Percentiles rank a stretch among this genome's conserved stretches.
These are phyloP conservation scores for Sus cebifrons DNA, from an alignment of 2,797 vertebrate species.

Conservation along the genomic window DNA sequence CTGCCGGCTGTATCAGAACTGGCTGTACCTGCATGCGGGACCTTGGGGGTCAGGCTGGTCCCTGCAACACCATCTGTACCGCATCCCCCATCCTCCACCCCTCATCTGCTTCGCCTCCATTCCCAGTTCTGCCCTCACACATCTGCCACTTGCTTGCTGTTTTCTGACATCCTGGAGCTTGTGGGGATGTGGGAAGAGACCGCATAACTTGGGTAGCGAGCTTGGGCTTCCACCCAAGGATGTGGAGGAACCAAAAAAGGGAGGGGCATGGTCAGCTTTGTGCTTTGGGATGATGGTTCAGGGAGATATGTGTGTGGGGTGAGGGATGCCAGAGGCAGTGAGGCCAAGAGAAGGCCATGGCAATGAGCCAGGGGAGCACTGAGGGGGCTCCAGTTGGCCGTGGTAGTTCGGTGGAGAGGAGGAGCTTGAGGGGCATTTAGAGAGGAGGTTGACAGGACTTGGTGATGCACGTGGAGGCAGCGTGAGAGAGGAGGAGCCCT, in stretches of 20 bases:
- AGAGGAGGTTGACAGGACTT: not conserved
- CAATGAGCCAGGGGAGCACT: not conserved
- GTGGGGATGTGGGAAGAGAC: not conserved
- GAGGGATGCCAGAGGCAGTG: not conserved
- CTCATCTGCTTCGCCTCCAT: not conserved
- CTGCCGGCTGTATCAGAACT: not conserved
- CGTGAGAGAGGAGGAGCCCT: not conserved
- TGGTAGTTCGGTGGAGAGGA: not conserved
- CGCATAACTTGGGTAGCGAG: not conserved
- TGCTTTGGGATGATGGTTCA: constrained; percentile 22
- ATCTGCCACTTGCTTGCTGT: constrained; percentile 26
- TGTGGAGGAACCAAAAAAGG: not conserved
- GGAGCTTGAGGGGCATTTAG: not conserved
- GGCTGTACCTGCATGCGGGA: not conserved
- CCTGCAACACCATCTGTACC: not conserved
- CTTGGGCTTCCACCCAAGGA: not conserved
- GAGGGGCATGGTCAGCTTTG: not conserved
- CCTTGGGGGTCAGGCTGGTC: not conserved
- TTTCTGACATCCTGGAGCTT: not conserved
- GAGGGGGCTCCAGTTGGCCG: not conserved
- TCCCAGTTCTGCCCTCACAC: not conserved
- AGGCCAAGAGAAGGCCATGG: not conserved
- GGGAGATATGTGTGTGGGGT: not conserved
- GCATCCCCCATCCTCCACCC: not conserved
- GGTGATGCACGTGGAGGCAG: not conserved